A percentile compares a stretch with the other conserved stretches of the same genome.
Conservation (phyloP, 2,888 invertebrate genomes). For the Lasioglossum lativentre region DNA sequence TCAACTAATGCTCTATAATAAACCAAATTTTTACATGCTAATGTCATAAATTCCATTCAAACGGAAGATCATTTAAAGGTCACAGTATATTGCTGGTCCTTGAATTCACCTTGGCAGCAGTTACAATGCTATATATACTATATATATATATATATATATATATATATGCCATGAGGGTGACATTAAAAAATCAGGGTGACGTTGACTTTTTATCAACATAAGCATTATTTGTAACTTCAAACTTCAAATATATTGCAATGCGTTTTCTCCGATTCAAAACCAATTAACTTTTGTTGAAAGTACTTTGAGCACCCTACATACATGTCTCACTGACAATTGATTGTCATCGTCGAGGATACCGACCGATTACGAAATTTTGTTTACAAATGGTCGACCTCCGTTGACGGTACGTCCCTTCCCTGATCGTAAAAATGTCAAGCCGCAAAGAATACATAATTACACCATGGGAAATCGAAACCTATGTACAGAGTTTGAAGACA, state of each 20-base stretch:
- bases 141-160: too few relatives aligned
- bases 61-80: background rate
- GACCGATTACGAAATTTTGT: constrained; percentile 66
- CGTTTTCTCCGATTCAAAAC: background rate
- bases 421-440: constrained; percentile 64
- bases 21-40: background rate
- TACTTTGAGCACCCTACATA: background rate
- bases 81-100: background rate
- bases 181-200: background rate
- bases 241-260: background rate
- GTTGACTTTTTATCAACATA: background rate
- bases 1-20: background rate
- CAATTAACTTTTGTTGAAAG: background rate
- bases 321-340: too few relatives aligned
- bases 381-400: constrained; percentile 77
- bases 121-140: too few relatives aligned
- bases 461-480: constrained; percentile 91
- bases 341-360: constrained; percentile 42
- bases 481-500: constrained; percentile 89
- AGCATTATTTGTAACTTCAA: background rate
- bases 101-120: background rate
- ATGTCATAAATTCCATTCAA: background rate
- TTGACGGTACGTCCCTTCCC: background rate
- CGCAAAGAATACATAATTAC: constrained; percentile 85
- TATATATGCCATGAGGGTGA: too few relatives aligned